A percentile compares a stretch with the other conserved stretches of the same genome.
phyloP scores from a whole-genome alignment of 2,797 vertebrate species.

The Somateria mollissima region DNA sequence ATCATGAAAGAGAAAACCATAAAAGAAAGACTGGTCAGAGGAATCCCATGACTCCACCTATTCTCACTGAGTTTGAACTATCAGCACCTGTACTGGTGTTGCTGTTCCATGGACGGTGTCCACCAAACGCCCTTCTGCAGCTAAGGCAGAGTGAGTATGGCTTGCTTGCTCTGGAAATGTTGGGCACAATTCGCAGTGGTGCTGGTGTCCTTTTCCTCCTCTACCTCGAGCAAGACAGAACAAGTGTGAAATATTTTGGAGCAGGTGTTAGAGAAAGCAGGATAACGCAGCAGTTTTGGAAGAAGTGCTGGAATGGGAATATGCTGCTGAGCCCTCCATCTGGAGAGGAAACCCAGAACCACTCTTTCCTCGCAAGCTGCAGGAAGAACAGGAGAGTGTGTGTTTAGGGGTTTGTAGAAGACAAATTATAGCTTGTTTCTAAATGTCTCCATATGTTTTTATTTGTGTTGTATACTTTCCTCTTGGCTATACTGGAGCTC shows the following conservation, averaged over 20 bases:
- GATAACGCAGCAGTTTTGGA: background rate
- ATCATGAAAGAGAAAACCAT: background rate
- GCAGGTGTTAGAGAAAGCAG: background rate
- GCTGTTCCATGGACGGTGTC: background rate
- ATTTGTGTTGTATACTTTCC: background rate
- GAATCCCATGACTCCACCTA: background rate
- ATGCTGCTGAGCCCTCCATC: background rate
- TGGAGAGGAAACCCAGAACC: background rate
- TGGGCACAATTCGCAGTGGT: background rate
- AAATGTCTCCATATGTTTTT: background rate
- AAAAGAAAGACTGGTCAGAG: background rate
- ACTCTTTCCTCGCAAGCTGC: accelerated
- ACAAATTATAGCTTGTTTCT: background rate
- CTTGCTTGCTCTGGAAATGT: background rate
- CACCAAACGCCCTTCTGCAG: background rate
- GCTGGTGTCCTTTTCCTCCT: background rate
- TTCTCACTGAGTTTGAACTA: background rate
- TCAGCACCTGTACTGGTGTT: background rate
- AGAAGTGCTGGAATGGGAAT: background rate
- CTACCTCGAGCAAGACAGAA: background rate
- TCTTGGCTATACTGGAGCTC: background rate
- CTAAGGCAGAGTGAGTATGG: no score
- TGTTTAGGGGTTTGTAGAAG: background rate
- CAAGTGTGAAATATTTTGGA: background rate
- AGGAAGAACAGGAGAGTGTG: background rate